Percentiles rank a stretch among this genome's conserved stretches.
Evolutionary conservation across 2,113 vertebrate species (phyloP).

Genomic region (Phocoena phocoena): DNA sequence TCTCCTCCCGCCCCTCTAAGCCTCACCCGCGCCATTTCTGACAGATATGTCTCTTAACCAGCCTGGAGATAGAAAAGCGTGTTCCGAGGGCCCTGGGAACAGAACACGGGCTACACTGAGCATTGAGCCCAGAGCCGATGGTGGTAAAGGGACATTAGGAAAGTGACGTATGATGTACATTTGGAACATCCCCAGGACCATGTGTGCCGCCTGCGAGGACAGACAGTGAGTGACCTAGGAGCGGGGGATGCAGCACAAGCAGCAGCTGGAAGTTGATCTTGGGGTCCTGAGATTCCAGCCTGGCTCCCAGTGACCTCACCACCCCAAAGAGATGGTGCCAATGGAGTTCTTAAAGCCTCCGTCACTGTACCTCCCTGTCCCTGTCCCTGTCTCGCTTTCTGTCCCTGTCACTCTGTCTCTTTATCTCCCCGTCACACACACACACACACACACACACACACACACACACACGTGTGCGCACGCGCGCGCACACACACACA

Average conservation of each 20-base stretch:
- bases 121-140: too few relatives aligned
- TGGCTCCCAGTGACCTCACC: not conserved
- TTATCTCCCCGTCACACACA: not conserved
- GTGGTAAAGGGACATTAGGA: not conserved
- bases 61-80: not conserved
- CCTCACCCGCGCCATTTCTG: not conserved
- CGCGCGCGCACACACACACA: too few relatives aligned
- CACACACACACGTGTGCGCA: accelerated
- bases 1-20: not conserved
- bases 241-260: too few relatives aligned
- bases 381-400: not conserved
- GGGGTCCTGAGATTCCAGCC: not conserved
- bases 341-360: not conserved
- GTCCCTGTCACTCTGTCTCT: not conserved
- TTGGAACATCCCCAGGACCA: not conserved
- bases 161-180: not conserved
- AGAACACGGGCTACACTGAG: accelerated
- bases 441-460: not conserved
- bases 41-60: not conserved
- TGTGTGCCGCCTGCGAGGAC: not conserved
- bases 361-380: not conserved
- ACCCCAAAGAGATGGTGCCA: not conserved
- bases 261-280: not conserved
- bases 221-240: not conserved
- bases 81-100: not conserved